phyloP scores from a whole-genome alignment of 2,113 vertebrate species.

The Echinops telfairi region DNA sequence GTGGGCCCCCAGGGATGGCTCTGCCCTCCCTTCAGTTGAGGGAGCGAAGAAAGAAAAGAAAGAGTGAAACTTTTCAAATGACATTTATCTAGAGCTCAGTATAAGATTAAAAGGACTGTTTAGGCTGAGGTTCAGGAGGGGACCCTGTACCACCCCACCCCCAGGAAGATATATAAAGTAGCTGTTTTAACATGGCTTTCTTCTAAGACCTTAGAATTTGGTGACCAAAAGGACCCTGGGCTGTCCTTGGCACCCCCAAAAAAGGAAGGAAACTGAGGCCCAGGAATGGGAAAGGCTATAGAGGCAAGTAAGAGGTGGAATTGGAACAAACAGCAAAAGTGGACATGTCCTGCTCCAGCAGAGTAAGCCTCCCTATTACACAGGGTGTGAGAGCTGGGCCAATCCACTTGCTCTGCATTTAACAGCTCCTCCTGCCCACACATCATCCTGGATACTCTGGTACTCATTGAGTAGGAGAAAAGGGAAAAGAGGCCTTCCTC shows the following conservation, averaged over 20 bases:
- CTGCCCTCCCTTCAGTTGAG: neutral
- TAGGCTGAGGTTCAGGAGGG: neutral
- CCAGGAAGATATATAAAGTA: neutral
- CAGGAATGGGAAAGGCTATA: constrained; percentile 56
- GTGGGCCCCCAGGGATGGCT: neutral
- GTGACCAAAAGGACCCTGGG: neutral
- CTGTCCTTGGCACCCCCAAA: constrained; percentile 4
- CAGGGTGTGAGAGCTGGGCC: neutral
- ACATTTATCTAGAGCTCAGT: constrained; percentile 49
- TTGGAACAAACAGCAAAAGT: neutral
- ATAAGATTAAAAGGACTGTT: constrained; percentile 35
- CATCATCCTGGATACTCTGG: neutral
- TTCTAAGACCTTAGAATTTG: constrained; percentile 39
- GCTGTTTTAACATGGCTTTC: constrained; percentile 37
- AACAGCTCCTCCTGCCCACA: neutral
- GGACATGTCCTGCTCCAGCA: neutral
- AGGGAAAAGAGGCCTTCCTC: neutral
- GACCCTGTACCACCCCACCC: neutral
- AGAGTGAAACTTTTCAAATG: constrained; percentile 52
- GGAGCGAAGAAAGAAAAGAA: neutral
- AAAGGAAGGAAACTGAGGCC: constrained; percentile 52
- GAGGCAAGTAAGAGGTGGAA: constrained; percentile 7
- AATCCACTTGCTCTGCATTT: neutral
- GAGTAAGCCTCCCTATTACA: constrained; percentile 14
- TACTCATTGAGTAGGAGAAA: neutral